Evolutionary conservation across 92 coral and sea anemone genomes (phyloP).

Genomic region (Plumapathes pennacea): DNA sequence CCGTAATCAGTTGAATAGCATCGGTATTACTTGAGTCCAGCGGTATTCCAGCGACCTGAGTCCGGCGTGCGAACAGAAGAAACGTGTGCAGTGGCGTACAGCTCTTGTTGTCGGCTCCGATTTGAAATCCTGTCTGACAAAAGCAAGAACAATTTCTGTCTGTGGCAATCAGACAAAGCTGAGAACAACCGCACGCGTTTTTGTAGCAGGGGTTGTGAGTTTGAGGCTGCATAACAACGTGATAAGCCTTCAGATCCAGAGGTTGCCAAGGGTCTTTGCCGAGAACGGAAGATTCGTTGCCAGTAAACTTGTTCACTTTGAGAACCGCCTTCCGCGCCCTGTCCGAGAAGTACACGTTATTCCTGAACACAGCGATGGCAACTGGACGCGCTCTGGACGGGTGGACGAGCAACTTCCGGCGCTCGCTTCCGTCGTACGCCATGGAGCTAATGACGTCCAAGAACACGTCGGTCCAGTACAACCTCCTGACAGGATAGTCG

Average conservation of each 20-base stretch:
- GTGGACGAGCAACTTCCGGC: slow-evolving; percentile 53
- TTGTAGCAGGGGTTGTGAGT: slow-evolving; percentile 67
- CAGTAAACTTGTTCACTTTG: slow-evolving; percentile 68
- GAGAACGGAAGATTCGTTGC: slow-evolving; percentile 44
- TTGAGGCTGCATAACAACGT: slow-evolving; percentile 73
- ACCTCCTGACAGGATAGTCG: slow-evolving; percentile 70
- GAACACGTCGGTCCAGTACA: slow-evolving; percentile 91
- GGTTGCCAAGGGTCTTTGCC: slow-evolving; percentile 58
- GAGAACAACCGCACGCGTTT: slow-evolving; percentile 79
- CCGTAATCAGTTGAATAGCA: slow-evolving; percentile 61
- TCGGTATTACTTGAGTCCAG: slow-evolving; percentile 55
- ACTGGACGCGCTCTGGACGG: slow-evolving; percentile 83
- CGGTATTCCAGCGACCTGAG: slow-evolving; percentile 72
- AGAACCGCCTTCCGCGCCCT: slow-evolving; percentile 79
- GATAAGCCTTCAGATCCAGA: slow-evolving; percentile 85
- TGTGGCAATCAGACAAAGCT: slow-evolving; percentile 70
- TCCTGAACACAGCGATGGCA: slow-evolving; percentile 75
- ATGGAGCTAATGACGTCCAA: slow-evolving; percentile 59
- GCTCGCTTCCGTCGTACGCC: slow-evolving; percentile 64
- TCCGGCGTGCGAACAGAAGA: slow-evolving; percentile 65
- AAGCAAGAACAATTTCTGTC: slow-evolving; percentile 63
- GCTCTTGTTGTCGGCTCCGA: slow-evolving; percentile 52
- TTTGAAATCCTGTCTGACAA: slow-evolving; percentile 66
- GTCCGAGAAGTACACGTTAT: slow-evolving; percentile 75
- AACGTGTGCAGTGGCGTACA: slow-evolving; percentile 56